phyloP scores from a whole-genome alignment of 2,888 invertebrate genomes.

The Zootermopsis nevadensis region DNA sequence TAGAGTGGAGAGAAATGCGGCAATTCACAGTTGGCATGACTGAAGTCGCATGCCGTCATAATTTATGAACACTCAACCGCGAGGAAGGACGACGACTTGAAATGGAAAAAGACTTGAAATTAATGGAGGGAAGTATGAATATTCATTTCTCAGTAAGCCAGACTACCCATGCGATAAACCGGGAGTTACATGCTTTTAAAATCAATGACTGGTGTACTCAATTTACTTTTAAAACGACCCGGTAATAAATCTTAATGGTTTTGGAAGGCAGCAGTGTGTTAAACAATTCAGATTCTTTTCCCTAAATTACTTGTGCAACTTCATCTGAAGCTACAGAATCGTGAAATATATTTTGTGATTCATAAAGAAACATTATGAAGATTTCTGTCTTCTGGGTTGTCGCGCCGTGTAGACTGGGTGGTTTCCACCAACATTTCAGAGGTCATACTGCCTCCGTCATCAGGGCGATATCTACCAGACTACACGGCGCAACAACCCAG shows the following conservation, averaged over 20 bases:
- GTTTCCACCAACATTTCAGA: no score
- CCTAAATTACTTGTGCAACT: no score
- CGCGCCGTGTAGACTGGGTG: no score
- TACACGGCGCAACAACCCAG: no score
- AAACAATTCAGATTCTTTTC: no score
- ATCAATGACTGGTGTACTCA: neutral
- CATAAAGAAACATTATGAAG: no score
- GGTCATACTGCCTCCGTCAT: no score
- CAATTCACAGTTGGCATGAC: conserved; percentile 4
- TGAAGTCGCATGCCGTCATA: conserved; percentile 4
- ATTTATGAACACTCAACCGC: neutral
- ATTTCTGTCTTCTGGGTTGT: no score
- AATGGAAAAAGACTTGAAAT: conserved; percentile 2
- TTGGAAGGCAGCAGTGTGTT: neutral
- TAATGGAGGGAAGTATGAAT: conserved; percentile 22
- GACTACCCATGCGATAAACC: neutral
- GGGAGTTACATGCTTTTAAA: neutral
- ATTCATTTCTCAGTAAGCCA: neutral
- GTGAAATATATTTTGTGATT: no score
- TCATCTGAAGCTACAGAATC: no score
- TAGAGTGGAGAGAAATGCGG: neutral
- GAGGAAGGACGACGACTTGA: neutral
- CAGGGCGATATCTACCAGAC: no score
- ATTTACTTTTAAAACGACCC: neutral
- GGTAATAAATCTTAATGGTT: neutral